phyloP scores from a whole-genome alignment of 2,797 vertebrate species.

The Molossus alvarezi region DNA sequence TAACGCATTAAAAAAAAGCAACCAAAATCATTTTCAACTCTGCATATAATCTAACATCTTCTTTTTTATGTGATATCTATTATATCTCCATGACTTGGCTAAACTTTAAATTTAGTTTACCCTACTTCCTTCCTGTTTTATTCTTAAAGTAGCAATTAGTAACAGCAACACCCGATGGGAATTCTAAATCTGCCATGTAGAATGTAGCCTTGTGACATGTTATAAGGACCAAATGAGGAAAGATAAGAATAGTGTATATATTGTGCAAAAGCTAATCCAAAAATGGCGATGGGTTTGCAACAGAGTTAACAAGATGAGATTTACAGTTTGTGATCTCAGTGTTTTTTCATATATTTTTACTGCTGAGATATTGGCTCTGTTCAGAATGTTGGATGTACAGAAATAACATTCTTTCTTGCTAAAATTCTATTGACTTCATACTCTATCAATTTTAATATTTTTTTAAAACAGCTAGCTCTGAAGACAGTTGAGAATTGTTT shows the following conservation, averaged over 20 bases:
- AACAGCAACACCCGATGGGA: not conserved
- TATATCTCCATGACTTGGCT: not conserved
- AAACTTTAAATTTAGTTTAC: not conserved
- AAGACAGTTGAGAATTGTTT: not conserved
- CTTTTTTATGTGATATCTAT: not conserved
- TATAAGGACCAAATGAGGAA: not conserved
- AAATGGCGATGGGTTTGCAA: not conserved
- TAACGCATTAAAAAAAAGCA: not conserved
- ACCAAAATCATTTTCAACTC: not conserved
- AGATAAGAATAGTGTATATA: not conserved
- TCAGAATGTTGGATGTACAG: not conserved
- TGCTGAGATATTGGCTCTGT: not conserved
- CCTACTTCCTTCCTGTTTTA: not conserved
- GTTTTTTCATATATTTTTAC: not conserved
- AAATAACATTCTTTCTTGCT: not conserved
- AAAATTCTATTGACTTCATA: not conserved
- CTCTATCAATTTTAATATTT: not conserved
- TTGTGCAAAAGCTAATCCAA: not conserved
- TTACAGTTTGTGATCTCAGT: not conserved
- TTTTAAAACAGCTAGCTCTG: not conserved
- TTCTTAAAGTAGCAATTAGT: not conserved
- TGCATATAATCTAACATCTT: not conserved
- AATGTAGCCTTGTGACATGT: not conserved
- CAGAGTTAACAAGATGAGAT: not conserved
- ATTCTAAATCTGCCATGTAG: not conserved